A percentile compares a stretch with the other conserved stretches of the same genome.
Evolutionary conservation across 2,113 vertebrate genomes (phyloP).

Genomic region (Malaclemys terrapin): DNA sequence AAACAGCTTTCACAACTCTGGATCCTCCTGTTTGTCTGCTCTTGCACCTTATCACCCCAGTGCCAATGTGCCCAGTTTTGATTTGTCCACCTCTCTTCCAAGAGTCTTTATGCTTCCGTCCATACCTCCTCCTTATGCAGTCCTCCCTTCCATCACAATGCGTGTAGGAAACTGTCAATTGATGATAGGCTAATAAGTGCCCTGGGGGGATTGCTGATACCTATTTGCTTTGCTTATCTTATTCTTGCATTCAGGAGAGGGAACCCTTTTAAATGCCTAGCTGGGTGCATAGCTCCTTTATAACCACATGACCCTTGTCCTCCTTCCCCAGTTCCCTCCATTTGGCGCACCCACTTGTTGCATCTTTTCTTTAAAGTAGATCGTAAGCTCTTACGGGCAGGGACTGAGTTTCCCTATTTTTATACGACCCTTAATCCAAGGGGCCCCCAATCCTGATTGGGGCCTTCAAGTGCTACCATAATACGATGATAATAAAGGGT

Average conservation of each 20-base stretch:
- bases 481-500: background rate
- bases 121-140: background rate
- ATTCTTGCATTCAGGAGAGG: background rate
- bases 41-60: background rate
- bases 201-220: background rate
- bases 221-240: background rate
- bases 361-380: background rate
- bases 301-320: background rate
- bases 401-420: background rate
- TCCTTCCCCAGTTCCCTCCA: background rate
- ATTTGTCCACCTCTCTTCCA: background rate
- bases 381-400: background rate
- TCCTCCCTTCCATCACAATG: background rate
- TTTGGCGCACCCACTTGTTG: background rate
- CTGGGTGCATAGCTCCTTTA: fast-evolving
- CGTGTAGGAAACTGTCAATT: background rate
- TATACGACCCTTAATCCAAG: background rate
- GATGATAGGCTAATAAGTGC: background rate
- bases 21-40: background rate
- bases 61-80: background rate
- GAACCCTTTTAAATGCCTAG: fast-evolving
- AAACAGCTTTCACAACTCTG: background rate
- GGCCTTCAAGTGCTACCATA: background rate
- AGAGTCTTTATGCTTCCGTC: background rate
- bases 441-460: background rate